These are phyloP conservation scores for Monoplex corrugatus DNA, from an alignment of 2,888 invertebrate genomes.

Conservation along the genomic window DNA sequence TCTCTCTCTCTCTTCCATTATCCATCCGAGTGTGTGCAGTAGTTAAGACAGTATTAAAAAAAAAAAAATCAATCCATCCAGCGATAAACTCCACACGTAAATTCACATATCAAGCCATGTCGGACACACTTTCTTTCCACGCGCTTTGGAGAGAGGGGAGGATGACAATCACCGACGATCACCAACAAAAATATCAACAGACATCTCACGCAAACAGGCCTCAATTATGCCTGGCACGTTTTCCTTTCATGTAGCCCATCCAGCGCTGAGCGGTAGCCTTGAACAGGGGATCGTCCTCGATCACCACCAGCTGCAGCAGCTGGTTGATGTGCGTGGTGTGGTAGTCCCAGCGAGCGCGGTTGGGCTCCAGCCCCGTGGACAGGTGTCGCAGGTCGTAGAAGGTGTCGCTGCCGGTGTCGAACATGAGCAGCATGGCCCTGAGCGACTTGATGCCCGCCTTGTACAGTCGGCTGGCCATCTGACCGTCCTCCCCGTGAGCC, in stretches of 20 bases:
- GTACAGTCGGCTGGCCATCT: conserved; percentile 83
- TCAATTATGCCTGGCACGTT: conserved; percentile 94
- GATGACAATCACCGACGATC: too few relatives aligned
- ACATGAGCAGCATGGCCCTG: conserved; percentile 92
- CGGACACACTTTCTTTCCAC: too few relatives aligned
- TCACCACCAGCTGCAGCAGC: conserved; percentile 89
- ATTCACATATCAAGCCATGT: too few relatives aligned
- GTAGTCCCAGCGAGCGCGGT: conserved; percentile 99
- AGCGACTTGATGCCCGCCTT: conserved; percentile 86
- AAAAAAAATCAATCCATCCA: too few relatives aligned
- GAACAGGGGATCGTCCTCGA: conserved; percentile 88
- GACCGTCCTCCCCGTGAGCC: conserved; percentile 87
- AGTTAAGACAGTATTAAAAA: too few relatives aligned
- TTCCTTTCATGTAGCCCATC: conserved; percentile 98
- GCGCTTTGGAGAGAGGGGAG: too few relatives aligned
- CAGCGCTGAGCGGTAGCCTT: conserved; percentile 93
- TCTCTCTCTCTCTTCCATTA: too few relatives aligned
- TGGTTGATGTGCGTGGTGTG: conserved; percentile 99
- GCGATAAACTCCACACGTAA: too few relatives aligned
- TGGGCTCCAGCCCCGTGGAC: conserved; percentile 88
- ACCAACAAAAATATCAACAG: too few relatives aligned
- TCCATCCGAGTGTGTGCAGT: too few relatives aligned
- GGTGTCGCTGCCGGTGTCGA: conserved; percentile 95
- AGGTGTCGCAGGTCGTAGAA: conserved; percentile 98
- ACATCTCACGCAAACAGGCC: too few relatives aligned